Conservation (phyloP, 2,888 invertebrate species). For the Gari tellinella region DNA sequence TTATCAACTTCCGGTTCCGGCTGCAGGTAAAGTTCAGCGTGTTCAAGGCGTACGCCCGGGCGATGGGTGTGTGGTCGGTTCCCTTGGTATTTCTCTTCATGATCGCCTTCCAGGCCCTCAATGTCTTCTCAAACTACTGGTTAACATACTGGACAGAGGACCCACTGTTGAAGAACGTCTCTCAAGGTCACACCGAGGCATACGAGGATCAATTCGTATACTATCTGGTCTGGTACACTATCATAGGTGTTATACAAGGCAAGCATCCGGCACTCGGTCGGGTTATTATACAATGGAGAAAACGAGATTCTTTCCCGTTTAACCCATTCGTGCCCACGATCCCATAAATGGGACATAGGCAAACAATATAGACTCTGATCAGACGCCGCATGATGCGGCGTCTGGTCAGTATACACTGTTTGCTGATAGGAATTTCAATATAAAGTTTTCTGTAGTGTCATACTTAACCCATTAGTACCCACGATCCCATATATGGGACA, state of each 20-base stretch:
- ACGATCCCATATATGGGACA: no score
- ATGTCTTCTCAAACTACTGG: conserved; percentile 79
- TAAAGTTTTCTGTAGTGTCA: no score
- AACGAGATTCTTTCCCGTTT: no score
- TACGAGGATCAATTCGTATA: conserved; percentile 67
- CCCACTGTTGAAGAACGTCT: conserved; percentile 64
- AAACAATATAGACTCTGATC: no score
- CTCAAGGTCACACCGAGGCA: conserved; percentile 59
- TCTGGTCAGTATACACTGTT: no score
- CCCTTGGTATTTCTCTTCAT: conserved; percentile 89
- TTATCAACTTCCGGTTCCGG: no score
- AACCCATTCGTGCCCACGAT: no score
- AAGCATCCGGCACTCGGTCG: neutral
- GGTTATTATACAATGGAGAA: no score
- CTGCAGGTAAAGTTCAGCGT: conserved; percentile 91
- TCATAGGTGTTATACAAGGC: conserved; percentile 78
- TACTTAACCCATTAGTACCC: no score
- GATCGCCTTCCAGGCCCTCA: conserved; percentile 70
- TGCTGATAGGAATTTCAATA: no score
- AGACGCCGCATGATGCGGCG: no score
- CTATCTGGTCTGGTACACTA: conserved; percentile 85
- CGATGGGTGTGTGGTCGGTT: conserved; percentile 90
- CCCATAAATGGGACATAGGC: no score
- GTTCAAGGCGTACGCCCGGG: conserved; percentile 94
- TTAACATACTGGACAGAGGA: conserved; percentile 81